Base-by-base conservation (phyloP, 2,888 invertebrate genomes). In the Antheraea assamensis region DNA sequence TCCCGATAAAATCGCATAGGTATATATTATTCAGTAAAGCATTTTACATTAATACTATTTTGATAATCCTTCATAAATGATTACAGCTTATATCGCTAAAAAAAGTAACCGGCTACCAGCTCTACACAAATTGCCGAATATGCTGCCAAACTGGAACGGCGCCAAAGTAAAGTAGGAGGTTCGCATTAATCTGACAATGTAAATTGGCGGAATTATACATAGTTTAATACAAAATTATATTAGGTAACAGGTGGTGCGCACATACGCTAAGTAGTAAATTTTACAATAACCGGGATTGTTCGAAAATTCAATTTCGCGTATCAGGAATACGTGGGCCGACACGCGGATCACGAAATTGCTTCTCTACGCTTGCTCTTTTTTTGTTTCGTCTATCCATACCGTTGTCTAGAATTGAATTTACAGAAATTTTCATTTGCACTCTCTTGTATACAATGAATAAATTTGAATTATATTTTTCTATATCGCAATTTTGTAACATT, bases 71-170 rank as follows among this genome's bases (percentile, higher is more conserved):
- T 70, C 70, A 81, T 77, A 75, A 76, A 75, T 79, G 80, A 81
- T 84, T 79, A 82, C 75, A 74, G 78, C 79, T 83, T 80, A 83
- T 84, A 82, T 83, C 86, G 83, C 58, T 82, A 83, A 84, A 87
- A 88, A 88, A 87, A 87, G 78, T 75, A 79, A 80, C 76, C 75
- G 77, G 77, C 77, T 78, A 83, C 79, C 78, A 74, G 77, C 75
- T 80, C 85, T 85, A 86, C 83, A 84, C 85, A 86, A 87, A 88
- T 85, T 84, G 86, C 83, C 80, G 84, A 84, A 82, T 78, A 80
- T 82, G 86, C 82, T 89, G 90, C 90, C 90, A 89, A 90, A 78
- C 84, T 89, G 90, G 90, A 88, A 75, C 77, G 74, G 75, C 77
- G 86, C 90, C 90, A 90, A 85, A 84, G 85, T 87, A 85, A 86